phyloP scores from a whole-genome alignment of 2,113 vertebrate genomes.

The Felis chaus region DNA sequence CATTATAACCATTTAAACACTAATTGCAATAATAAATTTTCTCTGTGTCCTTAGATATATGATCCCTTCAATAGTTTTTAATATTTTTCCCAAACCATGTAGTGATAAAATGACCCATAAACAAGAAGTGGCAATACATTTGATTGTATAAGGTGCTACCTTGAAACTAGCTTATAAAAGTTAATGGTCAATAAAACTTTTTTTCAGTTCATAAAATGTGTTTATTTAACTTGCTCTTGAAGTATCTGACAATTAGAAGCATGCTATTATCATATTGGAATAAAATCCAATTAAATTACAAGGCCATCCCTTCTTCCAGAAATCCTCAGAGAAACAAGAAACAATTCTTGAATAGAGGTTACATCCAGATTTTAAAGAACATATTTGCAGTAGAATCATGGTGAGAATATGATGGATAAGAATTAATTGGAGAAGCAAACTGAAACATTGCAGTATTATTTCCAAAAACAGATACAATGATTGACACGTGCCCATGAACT shows the following conservation, averaged over 20 bases:
- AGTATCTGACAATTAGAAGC: constrained; percentile 37
- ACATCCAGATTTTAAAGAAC: constrained; percentile 26
- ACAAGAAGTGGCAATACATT: neutral
- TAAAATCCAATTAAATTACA: constrained; percentile 38
- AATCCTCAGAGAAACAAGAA: constrained; percentile 4
- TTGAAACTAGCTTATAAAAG: constrained; percentile 43
- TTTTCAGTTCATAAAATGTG: constrained; percentile 44
- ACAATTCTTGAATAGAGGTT: neutral
- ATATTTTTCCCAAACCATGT: neutral
- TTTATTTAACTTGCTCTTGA: constrained; percentile 34
- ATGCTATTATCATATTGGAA: neutral
- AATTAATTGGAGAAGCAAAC: constrained; percentile 60
- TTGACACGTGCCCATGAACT: neutral
- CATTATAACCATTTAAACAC: neutral
- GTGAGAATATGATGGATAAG: neutral
- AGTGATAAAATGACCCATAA: constrained; percentile 19
- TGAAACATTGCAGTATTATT: neutral
- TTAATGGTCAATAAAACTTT: constrained; percentile 20
- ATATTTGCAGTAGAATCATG: neutral
- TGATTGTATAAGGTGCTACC: neutral
- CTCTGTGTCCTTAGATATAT: neutral
- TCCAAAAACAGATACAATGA: constrained; percentile 31
- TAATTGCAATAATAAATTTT: neutral
- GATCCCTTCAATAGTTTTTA: neutral
- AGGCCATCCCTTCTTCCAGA: neutral